Evolutionary conservation across 2,888 invertebrate genomes (phyloP).

Genomic region (Acanthacorydalis orientalis): DNA sequence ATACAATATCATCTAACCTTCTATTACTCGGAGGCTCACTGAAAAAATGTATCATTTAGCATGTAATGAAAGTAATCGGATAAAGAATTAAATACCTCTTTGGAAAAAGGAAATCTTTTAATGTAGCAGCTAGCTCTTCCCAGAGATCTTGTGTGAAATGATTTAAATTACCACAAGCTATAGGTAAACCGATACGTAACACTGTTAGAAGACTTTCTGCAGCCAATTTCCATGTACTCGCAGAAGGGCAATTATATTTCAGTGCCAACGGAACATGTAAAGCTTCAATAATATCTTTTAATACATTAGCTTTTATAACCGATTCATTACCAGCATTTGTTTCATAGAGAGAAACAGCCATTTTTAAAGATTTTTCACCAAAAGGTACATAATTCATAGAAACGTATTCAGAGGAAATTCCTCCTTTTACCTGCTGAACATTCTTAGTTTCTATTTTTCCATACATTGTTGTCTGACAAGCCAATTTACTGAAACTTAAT

Average conservation of each 20-base stretch:
- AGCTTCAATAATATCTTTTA: slow-evolving; percentile 47
- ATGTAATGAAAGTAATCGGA: not conserved
- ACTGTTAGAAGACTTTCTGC: slow-evolving; percentile 61
- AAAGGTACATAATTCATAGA: slow-evolving; percentile 74
- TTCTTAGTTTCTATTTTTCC: slow-evolving; percentile 34
- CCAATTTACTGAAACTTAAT: slow-evolving; percentile 47
- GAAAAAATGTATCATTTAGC: slow-evolving; percentile 9
- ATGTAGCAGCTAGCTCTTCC: slow-evolving; percentile 67
- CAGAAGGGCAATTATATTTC: slow-evolving; percentile 66
- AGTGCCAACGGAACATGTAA: slow-evolving; percentile 56
- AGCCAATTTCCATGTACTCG: slow-evolving; percentile 69
- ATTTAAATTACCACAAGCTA: slow-evolving; percentile 64
- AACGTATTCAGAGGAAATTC: slow-evolving; percentile 48
- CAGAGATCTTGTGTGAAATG: slow-evolving; percentile 60
- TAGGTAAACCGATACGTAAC: slow-evolving; percentile 68
- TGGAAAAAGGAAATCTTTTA: slow-evolving; percentile 87
- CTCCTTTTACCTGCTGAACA: slow-evolving; percentile 12
- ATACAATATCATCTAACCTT: slow-evolving; percentile 38
- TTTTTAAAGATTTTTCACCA: slow-evolving; percentile 60
- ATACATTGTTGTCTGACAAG: slow-evolving; percentile 45
- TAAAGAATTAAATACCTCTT: slow-evolving; percentile 36
- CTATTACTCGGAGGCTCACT: slow-evolving; percentile 37
- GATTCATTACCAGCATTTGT: slow-evolving; percentile 51
- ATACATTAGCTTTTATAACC: slow-evolving; percentile 53
- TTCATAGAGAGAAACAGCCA: slow-evolving; percentile 59